Conservation (phyloP, 2,888 invertebrate species). For the Nymphalis polychloros region DNA sequence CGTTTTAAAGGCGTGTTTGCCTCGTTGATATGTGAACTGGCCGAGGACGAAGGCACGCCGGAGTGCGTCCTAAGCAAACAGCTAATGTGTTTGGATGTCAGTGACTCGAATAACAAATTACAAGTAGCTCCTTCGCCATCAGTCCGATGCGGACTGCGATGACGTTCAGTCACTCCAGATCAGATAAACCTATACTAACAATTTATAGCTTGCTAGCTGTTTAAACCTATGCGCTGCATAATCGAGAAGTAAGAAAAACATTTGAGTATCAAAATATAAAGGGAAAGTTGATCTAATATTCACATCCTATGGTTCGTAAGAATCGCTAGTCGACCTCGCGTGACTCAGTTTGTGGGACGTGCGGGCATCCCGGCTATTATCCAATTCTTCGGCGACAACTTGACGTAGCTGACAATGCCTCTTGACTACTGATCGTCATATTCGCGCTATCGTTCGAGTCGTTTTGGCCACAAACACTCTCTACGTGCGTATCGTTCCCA, state of each 20-base stretch:
- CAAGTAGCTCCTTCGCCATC: constrained; percentile 19
- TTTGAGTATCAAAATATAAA: not conserved
- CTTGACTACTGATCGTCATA: constrained; percentile 24
- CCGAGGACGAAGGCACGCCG: constrained; percentile 13
- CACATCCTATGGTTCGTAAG: constrained; percentile 6
- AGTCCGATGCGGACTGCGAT: not conserved
- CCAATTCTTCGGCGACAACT: constrained; percentile 24
- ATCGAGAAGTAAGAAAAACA: not conserved
- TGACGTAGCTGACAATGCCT: constrained; percentile 20
- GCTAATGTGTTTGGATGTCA: constrained; percentile 35
- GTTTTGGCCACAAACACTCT: not conserved
- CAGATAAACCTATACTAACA: no score
- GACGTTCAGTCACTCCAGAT: not conserved
- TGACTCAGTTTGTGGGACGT: constrained; percentile 19
- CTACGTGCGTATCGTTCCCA: not conserved
- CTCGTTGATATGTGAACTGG: constrained; percentile 7
- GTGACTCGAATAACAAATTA: constrained; percentile 30
- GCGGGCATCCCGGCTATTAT: constrained; percentile 27
- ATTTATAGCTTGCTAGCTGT: no score
- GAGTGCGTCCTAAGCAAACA: constrained; percentile 36
- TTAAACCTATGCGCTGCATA: no score
- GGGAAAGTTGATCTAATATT: constrained; percentile 9
- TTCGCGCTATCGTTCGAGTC: not conserved
- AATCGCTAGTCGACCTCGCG: constrained; percentile 12
- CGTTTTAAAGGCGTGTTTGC: constrained; percentile 3